These are phyloP conservation scores for Falcunculus frontatus DNA, from an alignment of 2,113 vertebrate genomes.

Conservation along the genomic window DNA sequence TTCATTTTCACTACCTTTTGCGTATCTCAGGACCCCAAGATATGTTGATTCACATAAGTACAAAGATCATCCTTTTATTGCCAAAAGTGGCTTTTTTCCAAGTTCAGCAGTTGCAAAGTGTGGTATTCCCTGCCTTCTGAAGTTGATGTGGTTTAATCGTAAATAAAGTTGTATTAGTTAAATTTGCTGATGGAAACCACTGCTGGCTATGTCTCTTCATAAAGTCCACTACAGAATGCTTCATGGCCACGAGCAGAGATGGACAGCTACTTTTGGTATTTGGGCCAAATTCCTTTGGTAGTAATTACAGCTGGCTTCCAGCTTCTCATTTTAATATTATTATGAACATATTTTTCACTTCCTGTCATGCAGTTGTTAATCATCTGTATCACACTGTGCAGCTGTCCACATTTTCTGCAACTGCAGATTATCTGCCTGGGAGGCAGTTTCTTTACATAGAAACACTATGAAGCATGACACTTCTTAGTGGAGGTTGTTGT, in stretches of 20 bases:
- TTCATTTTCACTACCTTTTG: not conserved
- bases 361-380: not conserved
- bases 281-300: conserved; percentile 2
- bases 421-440: not conserved
- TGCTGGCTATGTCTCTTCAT: not conserved
- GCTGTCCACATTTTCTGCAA: not conserved
- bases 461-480: not conserved
- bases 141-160: not conserved
- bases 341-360: not conserved
- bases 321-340: not conserved
- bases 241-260: not conserved
- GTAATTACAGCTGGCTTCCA: conserved; percentile 3
- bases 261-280: conserved; percentile 15
- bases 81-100: not conserved
- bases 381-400: not conserved
- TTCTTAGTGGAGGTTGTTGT: not conserved
- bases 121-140: not conserved
- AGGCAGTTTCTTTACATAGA: not conserved
- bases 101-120: not conserved
- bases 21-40: not conserved
- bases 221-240: not conserved
- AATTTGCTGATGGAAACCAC: not conserved
- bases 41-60: fast-evolving
- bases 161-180: not conserved
- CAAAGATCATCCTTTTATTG: not conserved